These are phyloP conservation scores for Burhinus oedicnemus DNA, from an alignment of 2,113 vertebrate species.

Conservation along the genomic window DNA sequence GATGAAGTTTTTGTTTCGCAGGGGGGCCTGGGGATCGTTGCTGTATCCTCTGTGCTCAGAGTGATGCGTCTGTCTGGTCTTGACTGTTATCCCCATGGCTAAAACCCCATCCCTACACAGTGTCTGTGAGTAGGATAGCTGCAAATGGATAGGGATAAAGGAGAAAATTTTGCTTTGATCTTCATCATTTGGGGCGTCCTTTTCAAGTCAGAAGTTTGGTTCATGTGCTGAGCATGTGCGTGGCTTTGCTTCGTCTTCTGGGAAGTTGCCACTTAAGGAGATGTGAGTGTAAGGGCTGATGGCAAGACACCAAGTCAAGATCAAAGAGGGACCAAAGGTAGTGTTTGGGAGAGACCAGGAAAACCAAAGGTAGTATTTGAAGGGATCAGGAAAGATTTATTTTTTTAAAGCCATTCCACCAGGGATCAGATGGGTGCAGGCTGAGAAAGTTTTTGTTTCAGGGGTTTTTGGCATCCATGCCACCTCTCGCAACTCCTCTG, in stretches of 20 bases:
- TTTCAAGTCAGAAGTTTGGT: background rate
- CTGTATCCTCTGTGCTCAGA: background rate
- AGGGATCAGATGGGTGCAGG: background rate
- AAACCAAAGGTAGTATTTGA: background rate
- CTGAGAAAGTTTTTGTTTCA: background rate
- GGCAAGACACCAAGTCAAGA: background rate
- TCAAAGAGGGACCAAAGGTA: background rate
- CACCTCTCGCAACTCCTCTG: background rate
- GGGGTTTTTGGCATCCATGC: background rate
- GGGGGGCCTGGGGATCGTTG: background rate
- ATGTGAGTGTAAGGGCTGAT: background rate
- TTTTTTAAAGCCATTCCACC: background rate
- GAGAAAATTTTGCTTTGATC: background rate
- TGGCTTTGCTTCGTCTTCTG: background rate
- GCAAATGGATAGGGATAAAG: background rate
- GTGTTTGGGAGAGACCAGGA: background rate
- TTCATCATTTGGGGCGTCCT: background rate
- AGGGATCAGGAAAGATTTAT: background rate
- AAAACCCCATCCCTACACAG: background rate
- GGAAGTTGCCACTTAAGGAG: background rate
- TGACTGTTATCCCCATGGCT: accelerated
- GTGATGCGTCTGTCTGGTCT: background rate
- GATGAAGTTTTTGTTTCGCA: background rate
- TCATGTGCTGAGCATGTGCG: background rate
- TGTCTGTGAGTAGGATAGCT: background rate